These are phyloP conservation scores for Dreissena polymorpha DNA, from an alignment of 1,140 invertebrate species.

Conservation along the genomic window DNA sequence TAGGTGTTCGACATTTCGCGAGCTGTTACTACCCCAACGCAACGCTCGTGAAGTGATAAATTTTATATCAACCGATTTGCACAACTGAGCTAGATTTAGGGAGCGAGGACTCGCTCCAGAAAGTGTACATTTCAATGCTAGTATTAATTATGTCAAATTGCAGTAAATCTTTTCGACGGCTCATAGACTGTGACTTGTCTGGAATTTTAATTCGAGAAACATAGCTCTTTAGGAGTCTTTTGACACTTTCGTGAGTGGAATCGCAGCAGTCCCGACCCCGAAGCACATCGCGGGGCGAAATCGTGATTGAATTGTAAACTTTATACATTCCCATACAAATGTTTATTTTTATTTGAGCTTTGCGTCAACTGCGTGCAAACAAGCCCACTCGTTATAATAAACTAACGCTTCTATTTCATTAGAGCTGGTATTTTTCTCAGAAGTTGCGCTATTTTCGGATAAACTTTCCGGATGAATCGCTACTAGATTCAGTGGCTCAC, in stretches of 20 bases:
- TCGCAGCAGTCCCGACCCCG: neutral
- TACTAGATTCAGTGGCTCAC: slow-evolving; percentile 21
- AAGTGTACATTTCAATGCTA: slow-evolving; percentile 26
- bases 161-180: slow-evolving; percentile 27
- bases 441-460: slow-evolving; percentile 25
- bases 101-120: slow-evolving; percentile 12
- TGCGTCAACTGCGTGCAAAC: slow-evolving; percentile 48
- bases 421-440: slow-evolving; percentile 42
- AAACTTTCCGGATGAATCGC: neutral
- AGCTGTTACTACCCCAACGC: slow-evolving; percentile 17
- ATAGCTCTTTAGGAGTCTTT: slow-evolving; percentile 19
- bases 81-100: slow-evolving; percentile 45
- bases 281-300: neutral
- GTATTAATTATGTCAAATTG: slow-evolving; percentile 47
- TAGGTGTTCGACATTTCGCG: slow-evolving; percentile 21
- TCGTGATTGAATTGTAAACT: slow-evolving; percentile 23
- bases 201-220: slow-evolving; percentile 47
- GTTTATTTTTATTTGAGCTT: slow-evolving; percentile 50
- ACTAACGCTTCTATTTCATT: slow-evolving; percentile 42
- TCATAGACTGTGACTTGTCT: neutral
- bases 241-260: slow-evolving; percentile 15
- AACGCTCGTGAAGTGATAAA: slow-evolving; percentile 12
- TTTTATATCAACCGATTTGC: slow-evolving; percentile 50
- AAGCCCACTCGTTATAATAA: slow-evolving; percentile 40
- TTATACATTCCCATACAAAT: slow-evolving; percentile 51